Percentiles rank a stretch among this genome's conserved stretches.
Conservation (phyloP, 2,113 vertebrate genomes). For the Semnornis frantzii region DNA sequence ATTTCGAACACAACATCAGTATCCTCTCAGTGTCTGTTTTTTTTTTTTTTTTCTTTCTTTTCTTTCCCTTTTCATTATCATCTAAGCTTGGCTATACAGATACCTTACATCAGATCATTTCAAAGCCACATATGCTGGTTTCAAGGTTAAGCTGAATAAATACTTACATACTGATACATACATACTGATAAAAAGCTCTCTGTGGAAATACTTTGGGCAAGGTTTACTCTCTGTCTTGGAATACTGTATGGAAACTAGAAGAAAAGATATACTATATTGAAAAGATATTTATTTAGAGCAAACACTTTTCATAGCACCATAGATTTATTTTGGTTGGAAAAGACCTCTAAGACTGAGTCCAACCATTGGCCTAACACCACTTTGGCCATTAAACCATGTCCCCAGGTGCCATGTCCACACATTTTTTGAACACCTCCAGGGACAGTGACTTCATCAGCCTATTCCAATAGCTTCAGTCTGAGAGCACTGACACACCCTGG, state of each 20-base stretch:
- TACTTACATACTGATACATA: too few species aligned
- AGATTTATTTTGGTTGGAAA: too few species aligned
- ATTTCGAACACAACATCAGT: not conserved
- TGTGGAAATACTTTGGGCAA: not conserved
- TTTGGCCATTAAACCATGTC: too few species aligned
- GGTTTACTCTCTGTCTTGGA: not conserved
- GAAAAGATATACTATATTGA: not conserved
- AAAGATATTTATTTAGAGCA: not conserved
- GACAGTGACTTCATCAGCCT: too few species aligned
- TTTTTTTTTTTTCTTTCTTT: too few species aligned
- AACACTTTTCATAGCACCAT: not conserved
- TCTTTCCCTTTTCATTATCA: not conserved
- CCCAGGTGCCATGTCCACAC: too few species aligned
- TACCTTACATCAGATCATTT: constrained; percentile 27
- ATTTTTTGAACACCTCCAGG: too few species aligned
- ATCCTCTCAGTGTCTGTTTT: not conserved
- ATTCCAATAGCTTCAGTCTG: not conserved
- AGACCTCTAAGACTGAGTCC: too few species aligned
- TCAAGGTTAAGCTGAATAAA: constrained; percentile 2
- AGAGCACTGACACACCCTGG: not conserved
- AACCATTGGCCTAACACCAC: too few species aligned
- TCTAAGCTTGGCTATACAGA: constrained; percentile 7
- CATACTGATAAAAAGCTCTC: too few species aligned
- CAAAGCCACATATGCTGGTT: constrained; percentile 39
- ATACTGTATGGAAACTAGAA: not conserved